Conservation (phyloP, 1,140 invertebrate genomes). For the Homalodisca vitripennis region DNA sequence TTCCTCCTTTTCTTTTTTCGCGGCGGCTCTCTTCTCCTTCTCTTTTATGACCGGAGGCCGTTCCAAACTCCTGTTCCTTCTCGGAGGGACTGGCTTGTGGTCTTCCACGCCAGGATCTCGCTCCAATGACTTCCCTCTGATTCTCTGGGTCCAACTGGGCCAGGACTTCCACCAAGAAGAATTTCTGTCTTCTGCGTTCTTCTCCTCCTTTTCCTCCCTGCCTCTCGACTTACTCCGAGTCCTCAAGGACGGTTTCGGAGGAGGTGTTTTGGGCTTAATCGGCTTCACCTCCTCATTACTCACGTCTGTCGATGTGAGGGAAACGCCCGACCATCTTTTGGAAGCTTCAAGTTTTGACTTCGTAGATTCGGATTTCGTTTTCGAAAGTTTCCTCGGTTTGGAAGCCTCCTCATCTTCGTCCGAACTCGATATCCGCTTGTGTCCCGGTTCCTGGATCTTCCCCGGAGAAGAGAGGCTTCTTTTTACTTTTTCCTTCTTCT, state of each 20-base stretch:
- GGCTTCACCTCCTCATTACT: not conserved
- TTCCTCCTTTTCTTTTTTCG: constrained; percentile 19
- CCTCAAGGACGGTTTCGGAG: constrained; percentile 19
- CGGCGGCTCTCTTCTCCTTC: constrained; percentile 5
- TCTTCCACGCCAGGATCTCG: constrained; percentile 10
- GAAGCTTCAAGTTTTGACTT: constrained; percentile 24
- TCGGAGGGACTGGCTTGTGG: not conserved
- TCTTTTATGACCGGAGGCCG: constrained; percentile 22
- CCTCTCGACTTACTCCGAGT: constrained; percentile 28
- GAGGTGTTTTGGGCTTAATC: not conserved
- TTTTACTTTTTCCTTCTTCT: constrained; percentile 21
- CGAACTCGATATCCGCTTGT: constrained; percentile 21
- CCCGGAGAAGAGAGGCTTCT: constrained; percentile 28
- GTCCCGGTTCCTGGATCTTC: not conserved
- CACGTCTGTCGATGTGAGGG: not conserved
- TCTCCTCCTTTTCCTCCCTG: constrained; percentile 12
- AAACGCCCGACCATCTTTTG: constrained; percentile 10
- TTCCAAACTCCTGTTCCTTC: constrained; percentile 28
- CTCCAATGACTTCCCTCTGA: constrained; percentile 20
- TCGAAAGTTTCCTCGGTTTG: constrained; percentile 10
- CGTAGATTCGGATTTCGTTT: constrained; percentile 13
- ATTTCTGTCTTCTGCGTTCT: constrained; percentile 24
- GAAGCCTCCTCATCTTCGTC: constrained; percentile 20
- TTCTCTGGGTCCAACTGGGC: constrained; percentile 24
- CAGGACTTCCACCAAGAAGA: constrained; percentile 31